These are phyloP conservation scores for Eupelmus urozonus DNA, from an alignment of 2,888 invertebrate species.

Conservation along the genomic window DNA sequence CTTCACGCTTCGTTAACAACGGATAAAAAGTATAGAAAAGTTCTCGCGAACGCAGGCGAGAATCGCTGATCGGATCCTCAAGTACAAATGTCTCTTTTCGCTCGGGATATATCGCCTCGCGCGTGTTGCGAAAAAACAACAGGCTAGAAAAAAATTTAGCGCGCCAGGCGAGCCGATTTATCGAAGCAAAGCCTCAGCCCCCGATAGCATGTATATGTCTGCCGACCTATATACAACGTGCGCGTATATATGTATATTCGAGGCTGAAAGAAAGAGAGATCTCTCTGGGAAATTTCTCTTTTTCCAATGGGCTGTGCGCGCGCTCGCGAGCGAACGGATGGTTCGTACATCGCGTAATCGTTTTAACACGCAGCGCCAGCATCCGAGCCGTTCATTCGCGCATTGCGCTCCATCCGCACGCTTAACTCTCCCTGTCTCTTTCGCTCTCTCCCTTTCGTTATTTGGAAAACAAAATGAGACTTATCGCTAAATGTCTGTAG, in stretches of 20 bases:
- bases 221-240: background rate
- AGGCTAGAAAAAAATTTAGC: background rate
- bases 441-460: conserved; percentile 7
- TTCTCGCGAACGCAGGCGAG: background rate
- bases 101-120: background rate
- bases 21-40: conserved; percentile 9
- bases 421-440: too few relatives aligned
- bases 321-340: conserved; percentile 31
- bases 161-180: conserved; percentile 14
- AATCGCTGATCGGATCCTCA: background rate
- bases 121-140: background rate
- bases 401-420: background rate
- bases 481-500: too few relatives aligned
- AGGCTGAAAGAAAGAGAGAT: background rate
- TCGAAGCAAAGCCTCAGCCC: conserved; percentile 2
- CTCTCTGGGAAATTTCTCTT: conserved; percentile 38
- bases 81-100: conserved; percentile 17
- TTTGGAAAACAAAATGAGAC: conserved; percentile 38
- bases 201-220: too few relatives aligned
- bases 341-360: conserved; percentile 62
- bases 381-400: background rate
- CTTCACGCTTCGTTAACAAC: background rate
- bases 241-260: background rate
- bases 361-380: conserved; percentile 58
- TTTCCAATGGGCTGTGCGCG: conserved; percentile 10